These are phyloP conservation scores for Strongylocentrotus purpuratus DNA, from an alignment of 35 echinoderm and acorn worm genomes.

Conservation along the genomic window DNA sequence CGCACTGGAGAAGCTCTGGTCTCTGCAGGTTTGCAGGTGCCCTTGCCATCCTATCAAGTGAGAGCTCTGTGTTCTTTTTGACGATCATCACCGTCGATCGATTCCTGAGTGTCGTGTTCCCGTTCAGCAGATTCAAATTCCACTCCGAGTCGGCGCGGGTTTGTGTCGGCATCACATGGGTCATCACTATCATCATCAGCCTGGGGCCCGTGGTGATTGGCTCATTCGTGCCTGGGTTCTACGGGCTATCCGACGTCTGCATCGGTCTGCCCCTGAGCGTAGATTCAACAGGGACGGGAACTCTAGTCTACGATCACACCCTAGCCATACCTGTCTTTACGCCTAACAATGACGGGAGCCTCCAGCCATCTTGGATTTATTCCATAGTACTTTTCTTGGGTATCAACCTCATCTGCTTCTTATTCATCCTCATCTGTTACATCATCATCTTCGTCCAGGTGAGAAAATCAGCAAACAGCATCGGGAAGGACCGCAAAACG, in stretches of 20 bases:
- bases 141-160: not conserved
- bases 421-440: constrained; percentile 48
- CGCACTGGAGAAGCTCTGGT: constrained; percentile 17
- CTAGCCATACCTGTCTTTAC: constrained; percentile 41
- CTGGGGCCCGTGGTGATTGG: not conserved
- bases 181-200: constrained; percentile 14
- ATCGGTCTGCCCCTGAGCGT: constrained; percentile 51
- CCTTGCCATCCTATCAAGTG: constrained; percentile 61
- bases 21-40: constrained; percentile 55
- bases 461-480: constrained; percentile 15
- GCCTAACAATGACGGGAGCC: not conserved
- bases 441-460: constrained; percentile 52
- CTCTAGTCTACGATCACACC: not conserved
- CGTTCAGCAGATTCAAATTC: constrained; percentile 23
- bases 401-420: constrained; percentile 26
- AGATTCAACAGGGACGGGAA: not conserved
- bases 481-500: not conserved
- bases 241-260: constrained; percentile 50
- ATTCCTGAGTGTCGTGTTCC: constrained; percentile 58
- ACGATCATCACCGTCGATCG: constrained; percentile 62
- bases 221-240: constrained; percentile 2
- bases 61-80: constrained; percentile 55
- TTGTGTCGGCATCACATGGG: constrained; percentile 32
- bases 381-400: constrained; percentile 56
- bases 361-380: constrained; percentile 48